Conservation (phyloP, 2,113 vertebrate genomes). For the Pelodiscus sinensis region DNA sequence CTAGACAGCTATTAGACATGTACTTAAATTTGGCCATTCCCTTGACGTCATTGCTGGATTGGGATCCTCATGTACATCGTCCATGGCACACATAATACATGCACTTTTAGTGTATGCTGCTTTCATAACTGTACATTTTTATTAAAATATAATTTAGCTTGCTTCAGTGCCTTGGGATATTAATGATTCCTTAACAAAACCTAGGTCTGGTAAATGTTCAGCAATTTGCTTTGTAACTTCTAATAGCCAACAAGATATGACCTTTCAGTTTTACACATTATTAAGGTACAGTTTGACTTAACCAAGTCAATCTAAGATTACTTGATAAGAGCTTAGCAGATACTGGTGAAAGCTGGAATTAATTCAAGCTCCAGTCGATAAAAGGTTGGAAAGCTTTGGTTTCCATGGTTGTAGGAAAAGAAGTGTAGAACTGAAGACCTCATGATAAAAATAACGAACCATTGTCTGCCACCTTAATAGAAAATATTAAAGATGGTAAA, state of each 20-base stretch:
- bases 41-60: neutral
- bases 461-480: neutral
- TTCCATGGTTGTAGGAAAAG: neutral
- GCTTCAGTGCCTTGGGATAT: neutral
- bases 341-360: slow-evolving; percentile 7
- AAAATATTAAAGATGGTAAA: neutral
- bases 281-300: slow-evolving; percentile 15
- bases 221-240: neutral
- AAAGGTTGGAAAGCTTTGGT: slow-evolving; percentile 18
- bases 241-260: neutral
- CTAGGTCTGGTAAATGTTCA: neutral
- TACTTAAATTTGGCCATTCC: neutral
- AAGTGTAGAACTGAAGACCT: neutral
- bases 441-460: slow-evolving; percentile 13
- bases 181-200: neutral
- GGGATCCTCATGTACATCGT: neutral
- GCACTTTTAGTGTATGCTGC: neutral
- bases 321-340: slow-evolving; percentile 29
- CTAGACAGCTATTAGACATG: neutral
- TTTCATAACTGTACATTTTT: neutral
- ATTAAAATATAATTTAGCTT: neutral
- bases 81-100: neutral
- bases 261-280: neutral
- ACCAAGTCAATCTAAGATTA: slow-evolving; percentile 31
- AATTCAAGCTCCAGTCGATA: slow-evolving; percentile 5